Evolutionary conservation across 2,888 invertebrate species (phyloP).

Genomic region (Drosophila algonquin): DNA sequence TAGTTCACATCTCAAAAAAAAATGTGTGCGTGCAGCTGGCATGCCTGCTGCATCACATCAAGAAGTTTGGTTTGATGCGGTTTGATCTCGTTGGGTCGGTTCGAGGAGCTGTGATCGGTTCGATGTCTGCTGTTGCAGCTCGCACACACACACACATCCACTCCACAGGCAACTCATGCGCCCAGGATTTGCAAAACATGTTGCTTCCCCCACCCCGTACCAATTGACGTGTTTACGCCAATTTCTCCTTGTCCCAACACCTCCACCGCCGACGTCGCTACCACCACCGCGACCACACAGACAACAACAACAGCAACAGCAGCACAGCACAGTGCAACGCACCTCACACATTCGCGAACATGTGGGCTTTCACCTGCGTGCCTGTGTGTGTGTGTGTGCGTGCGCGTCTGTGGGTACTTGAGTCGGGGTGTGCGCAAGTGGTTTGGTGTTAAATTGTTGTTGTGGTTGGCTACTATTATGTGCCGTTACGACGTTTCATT

Average conservation of each 20-base stretch:
- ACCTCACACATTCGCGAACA: neutral
- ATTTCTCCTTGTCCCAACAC: slow-evolving; percentile 6
- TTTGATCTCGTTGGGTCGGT: neutral
- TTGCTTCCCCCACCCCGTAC: neutral
- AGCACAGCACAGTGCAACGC: slow-evolving; percentile 40
- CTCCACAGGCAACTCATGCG: slow-evolving; percentile 1
- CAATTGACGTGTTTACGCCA: neutral
- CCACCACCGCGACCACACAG: slow-evolving; percentile 38
- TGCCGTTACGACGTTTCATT: neutral
- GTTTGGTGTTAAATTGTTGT: slow-evolving; percentile 5
- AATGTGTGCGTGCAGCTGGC: neutral
- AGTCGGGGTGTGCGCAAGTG: slow-evolving; percentile 24
- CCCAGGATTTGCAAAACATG: neutral
- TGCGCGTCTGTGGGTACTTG: slow-evolving; percentile 17
- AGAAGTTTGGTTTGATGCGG: neutral
- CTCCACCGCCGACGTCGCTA: slow-evolving; percentile 17
- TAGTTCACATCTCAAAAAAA: slow-evolving; percentile 21
- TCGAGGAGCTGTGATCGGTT: neutral
- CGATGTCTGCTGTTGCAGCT: neutral
- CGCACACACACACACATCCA: neutral
- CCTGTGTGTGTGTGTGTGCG: slow-evolving; percentile 32
- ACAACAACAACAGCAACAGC: slow-evolving; percentile 47
- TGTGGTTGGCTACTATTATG: neutral
- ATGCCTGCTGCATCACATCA: slow-evolving; percentile 18
- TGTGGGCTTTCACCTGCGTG: slow-evolving; percentile 10